A percentile compares a stretch with the other conserved stretches of the same genome.
phyloP scores from a whole-genome alignment of 2,113 vertebrate species.

The Boulengeromyrus knoepffleri region DNA sequence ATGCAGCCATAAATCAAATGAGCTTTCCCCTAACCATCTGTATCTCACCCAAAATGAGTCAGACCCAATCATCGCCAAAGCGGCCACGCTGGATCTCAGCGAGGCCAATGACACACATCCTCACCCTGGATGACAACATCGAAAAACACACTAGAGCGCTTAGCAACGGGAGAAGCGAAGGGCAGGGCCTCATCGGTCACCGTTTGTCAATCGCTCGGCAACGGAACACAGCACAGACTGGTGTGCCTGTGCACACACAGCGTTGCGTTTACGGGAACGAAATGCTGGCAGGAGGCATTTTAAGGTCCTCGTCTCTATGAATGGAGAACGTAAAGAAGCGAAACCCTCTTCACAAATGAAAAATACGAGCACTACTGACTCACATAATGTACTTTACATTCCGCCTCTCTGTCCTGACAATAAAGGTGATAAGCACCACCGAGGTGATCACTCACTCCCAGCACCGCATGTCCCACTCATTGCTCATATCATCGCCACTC shows the following conservation, averaged over 20 bases:
- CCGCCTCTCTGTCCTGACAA: not conserved
- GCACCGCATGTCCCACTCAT: not conserved
- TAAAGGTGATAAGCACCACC: not conserved
- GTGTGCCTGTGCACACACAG: not conserved
- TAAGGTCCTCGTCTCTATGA: not conserved
- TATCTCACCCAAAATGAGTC: constrained; percentile 60
- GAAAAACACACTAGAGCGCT: not conserved
- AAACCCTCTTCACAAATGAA: not conserved
- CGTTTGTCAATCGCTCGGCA: not conserved
- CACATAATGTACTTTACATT: not conserved
- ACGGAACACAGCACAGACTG: not conserved
- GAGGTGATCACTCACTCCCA: not conserved
- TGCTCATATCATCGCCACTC: not conserved
- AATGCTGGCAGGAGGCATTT: not conserved
- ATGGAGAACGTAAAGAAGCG: not conserved
- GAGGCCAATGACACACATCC: not conserved
- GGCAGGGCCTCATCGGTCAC: constrained; percentile 42
- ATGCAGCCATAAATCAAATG: constrained; percentile 71
- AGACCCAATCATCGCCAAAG: constrained; percentile 12
- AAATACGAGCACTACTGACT: not conserved
- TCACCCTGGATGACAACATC: not conserved
- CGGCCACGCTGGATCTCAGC: not conserved
- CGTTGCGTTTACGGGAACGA: not conserved
- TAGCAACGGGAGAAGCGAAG: constrained; percentile 47
- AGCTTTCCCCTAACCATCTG: constrained; percentile 60